Conservation (phyloP, 2,888 invertebrate genomes). For the Acronicta psi region DNA sequence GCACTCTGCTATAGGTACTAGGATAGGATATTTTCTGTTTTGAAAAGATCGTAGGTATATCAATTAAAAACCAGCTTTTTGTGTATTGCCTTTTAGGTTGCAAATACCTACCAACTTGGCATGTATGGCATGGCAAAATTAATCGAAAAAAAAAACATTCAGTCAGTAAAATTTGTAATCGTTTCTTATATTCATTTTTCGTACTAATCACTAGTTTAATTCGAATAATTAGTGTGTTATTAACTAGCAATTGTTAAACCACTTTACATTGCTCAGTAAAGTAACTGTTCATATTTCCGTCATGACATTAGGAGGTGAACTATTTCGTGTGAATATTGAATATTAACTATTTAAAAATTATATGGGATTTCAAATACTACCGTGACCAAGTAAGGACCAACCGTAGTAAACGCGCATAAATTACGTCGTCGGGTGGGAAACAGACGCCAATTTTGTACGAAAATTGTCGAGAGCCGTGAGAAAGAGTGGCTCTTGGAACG, state of each 20-base stretch:
- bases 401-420: constrained; percentile 21
- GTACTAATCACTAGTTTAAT: constrained; percentile 10
- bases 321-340: neutral
- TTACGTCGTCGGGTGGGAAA: constrained; percentile 29
- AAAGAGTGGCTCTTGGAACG: constrained; percentile 78
- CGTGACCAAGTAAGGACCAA: constrained; percentile 20
- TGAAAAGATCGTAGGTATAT: constrained; percentile 21
- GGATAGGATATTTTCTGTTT: constrained; percentile 24
- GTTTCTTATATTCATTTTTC: neutral
- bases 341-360: neutral
- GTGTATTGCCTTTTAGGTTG: constrained; percentile 23
- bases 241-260: constrained; percentile 32
- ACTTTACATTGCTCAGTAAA: constrained; percentile 31
- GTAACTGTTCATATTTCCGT: constrained; percentile 7
- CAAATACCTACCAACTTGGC: constrained; percentile 5
- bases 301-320: constrained; percentile 9
- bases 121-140: constrained; percentile 19
- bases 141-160: constrained; percentile 27
- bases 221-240: constrained; percentile 18
- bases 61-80: constrained; percentile 37
- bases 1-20: constrained; percentile 35
- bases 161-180: constrained; percentile 28
- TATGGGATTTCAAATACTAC: too few relatives aligned
- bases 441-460: constrained; percentile 44
- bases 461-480: constrained; percentile 75